These are phyloP conservation scores for Ploceus nigricollis DNA, from an alignment of 2,113 vertebrate genomes.

Conservation along the genomic window DNA sequence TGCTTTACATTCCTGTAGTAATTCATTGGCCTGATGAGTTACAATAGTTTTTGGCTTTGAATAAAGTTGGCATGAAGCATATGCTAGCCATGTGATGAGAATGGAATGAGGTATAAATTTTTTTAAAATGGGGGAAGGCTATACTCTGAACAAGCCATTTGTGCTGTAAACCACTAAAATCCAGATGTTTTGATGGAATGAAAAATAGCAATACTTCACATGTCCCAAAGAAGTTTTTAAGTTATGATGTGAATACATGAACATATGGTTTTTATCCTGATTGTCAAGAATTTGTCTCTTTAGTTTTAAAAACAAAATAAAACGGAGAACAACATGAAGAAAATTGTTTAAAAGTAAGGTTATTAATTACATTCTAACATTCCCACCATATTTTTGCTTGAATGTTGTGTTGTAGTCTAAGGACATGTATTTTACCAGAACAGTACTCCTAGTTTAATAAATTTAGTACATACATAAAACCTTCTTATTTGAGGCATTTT, in stretches of 20 bases:
- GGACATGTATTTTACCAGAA: background rate
- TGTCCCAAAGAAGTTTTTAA: background rate
- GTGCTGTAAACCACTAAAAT: constrained; percentile 45
- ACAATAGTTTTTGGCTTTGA: constrained; percentile 8
- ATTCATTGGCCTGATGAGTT: constrained; percentile 40
- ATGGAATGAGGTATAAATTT: constrained; percentile 39
- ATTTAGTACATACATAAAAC: background rate
- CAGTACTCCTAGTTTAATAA: background rate
- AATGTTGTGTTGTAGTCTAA: background rate
- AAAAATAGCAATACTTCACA: constrained; percentile 7
- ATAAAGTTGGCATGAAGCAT: constrained; percentile 45
- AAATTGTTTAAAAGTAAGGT: background rate
- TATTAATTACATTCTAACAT: background rate
- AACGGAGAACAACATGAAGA: background rate
- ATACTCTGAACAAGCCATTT: constrained; percentile 33
- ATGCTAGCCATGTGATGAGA: constrained; percentile 41
- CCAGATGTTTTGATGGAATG: constrained; percentile 54
- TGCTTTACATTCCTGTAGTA: background rate
- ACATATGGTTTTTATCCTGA: background rate
- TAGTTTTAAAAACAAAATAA: background rate
- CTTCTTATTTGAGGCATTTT: background rate
- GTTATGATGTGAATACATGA: background rate
- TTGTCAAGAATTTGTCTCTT: background rate
- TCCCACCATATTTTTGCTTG: background rate
- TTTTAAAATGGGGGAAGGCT: constrained; percentile 25